These are phyloP conservation scores for Virgularia gustaviana DNA, from an alignment of 92 coral and sea anemone species.

Conservation along the genomic window DNA sequence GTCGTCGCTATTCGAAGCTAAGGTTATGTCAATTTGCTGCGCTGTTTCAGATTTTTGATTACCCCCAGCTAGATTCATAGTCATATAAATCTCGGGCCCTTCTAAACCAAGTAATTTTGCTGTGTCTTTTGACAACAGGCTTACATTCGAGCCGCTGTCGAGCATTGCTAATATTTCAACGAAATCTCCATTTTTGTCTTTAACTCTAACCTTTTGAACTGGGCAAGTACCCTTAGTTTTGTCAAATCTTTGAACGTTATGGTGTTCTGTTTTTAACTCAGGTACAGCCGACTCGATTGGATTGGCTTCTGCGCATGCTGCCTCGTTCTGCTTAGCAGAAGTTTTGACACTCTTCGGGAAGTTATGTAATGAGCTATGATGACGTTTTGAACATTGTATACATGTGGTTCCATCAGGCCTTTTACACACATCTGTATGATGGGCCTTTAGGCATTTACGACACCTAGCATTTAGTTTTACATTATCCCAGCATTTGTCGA, in stretches of 20 bases:
- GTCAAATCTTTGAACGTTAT: slow-evolving; percentile 23
- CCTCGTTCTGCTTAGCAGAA: not conserved
- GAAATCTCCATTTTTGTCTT: not conserved
- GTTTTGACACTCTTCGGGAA: not conserved
- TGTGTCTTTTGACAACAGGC: slow-evolving; percentile 45
- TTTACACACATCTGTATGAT: slow-evolving; percentile 45
- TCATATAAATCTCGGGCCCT: slow-evolving; percentile 39
- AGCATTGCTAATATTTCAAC: not conserved
- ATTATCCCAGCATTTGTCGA: slow-evolving; percentile 24
- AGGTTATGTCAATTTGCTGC: slow-evolving; percentile 26
- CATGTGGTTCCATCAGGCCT: slow-evolving; percentile 42
- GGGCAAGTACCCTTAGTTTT: not conserved
- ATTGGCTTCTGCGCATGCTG: not conserved
- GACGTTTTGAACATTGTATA: slow-evolving; percentile 38
- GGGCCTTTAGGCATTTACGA: slow-evolving; percentile 40
- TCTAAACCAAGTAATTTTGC: slow-evolving; percentile 31
- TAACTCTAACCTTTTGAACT: not conserved
- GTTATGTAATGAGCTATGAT: slow-evolving; percentile 49
- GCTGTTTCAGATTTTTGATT: slow-evolving; percentile 40
- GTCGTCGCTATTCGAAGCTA: slow-evolving; percentile 33
- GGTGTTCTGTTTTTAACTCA: slow-evolving; percentile 1
- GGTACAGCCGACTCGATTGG: not conserved
- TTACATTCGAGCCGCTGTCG: slow-evolving; percentile 48
- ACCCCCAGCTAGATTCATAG: slow-evolving; percentile 51
- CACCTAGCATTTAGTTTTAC: slow-evolving; percentile 10